Base-by-base conservation (phyloP, 2,797 vertebrate genomes). In the Thaleichthys pacificus region DNA sequence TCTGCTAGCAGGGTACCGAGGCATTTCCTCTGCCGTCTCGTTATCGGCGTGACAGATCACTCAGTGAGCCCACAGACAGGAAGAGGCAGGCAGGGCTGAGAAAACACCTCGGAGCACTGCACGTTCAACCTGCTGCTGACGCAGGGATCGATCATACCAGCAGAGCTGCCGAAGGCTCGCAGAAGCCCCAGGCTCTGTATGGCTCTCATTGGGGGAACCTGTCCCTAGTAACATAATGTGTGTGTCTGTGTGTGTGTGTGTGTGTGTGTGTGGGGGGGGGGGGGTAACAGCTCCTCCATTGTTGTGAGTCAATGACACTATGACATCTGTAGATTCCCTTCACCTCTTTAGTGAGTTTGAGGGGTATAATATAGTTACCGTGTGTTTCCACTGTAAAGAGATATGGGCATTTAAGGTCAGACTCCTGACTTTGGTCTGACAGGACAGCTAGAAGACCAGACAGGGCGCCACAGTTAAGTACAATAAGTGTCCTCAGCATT, bases 11-110 rank as follows among this genome's bases (percentile, higher is more conserved):
- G 80, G 79, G 76, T 80, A 77, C 74, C 69, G 54, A 86, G 80
- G 71, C 81, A 91, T 88, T 91, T 91, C 88, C 88, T 80, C 83
- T 77, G 80, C 81, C 84, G 88, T 87, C 82, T 84, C 83, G 78
- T 77, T 91, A 91, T 91, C 89, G 85, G 87, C 83, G 66, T 77
- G 80, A 81, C 82, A 79, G 77, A 92, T 92, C 88, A 65, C 80
- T 84, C 78, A 56, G 71, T 61, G 35, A 22, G 28, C 74, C 77
- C 69, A 84, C 78, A 86, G 80, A 84, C 88, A 92, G 91, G 91
- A 91, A 92, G 42, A 89, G 71, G 77, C 86, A 79, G 70, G 86
- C 80, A 84, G 68, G 21, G 68, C 87, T 83, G 82, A 84, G 78
- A 88, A 88, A 93, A 90, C 86, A 84, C 75, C 85, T 71, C 26